A percentile compares a stretch with the other conserved stretches of the same genome.
Evolutionary conservation across 2,797 vertebrate genomes (phyloP).

Genomic region (Mus minutoides): DNA sequence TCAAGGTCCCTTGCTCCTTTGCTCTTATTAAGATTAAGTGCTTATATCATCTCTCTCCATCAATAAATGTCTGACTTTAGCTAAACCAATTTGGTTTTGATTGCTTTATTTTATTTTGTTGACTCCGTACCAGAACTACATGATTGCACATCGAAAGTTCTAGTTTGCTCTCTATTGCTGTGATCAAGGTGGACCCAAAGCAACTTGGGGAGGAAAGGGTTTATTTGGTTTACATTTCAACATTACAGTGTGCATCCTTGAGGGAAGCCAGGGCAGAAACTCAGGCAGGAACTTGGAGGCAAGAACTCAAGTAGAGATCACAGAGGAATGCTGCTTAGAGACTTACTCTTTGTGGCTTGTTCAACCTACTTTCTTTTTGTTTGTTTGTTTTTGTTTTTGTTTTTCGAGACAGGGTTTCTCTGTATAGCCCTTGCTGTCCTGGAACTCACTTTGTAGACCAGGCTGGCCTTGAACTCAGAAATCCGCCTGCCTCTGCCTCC

Average conservation of each 20-base stretch:
- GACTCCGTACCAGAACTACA: conserved; percentile 16
- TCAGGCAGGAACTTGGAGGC: not conserved
- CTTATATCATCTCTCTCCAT: conserved; percentile 2
- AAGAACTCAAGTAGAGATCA: not conserved
- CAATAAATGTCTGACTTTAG: conserved; percentile 33
- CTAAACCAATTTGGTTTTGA: conserved; percentile 47
- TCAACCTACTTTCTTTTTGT: not conserved
- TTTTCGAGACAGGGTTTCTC: too few relatives aligned
- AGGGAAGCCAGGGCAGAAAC: not conserved
- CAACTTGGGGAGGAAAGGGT: not conserved
- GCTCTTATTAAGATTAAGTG: conserved; percentile 48
- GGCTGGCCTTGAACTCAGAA: too few relatives aligned
- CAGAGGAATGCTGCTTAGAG: not conserved
- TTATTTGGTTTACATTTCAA: not conserved
- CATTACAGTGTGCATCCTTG: not conserved
- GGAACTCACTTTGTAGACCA: too few relatives aligned
- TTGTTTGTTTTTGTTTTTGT: too few relatives aligned
- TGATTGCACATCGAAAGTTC: not conserved
- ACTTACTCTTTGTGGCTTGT: not conserved
- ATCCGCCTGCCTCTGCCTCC: too few relatives aligned
- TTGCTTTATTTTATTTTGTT: conserved; percentile 51
- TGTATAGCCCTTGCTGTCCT: too few relatives aligned
- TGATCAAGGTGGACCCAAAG: not conserved
- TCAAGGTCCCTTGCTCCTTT: conserved; percentile 43
- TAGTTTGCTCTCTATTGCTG: not conserved